Conservation (phyloP, 2,888 invertebrate genomes). For the Gastracanthus pulcherrimus region DNA sequence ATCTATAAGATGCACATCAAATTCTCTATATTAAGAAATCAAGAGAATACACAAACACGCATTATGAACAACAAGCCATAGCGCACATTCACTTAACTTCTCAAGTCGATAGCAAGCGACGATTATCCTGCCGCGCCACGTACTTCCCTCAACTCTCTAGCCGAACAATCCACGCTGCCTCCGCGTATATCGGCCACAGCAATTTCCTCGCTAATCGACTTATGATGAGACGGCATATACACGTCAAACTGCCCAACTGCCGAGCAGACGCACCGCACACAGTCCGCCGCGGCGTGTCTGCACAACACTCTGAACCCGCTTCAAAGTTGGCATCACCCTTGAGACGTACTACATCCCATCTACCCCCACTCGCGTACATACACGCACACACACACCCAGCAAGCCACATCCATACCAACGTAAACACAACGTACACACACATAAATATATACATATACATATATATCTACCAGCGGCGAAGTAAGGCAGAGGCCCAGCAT, state of each 20-base stretch:
- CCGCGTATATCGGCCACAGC: neutral
- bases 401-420: too few relatives aligned
- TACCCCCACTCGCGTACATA: neutral
- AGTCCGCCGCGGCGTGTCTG: neutral
- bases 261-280: neutral
- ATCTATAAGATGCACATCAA: too few relatives aligned
- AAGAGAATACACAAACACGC: too few relatives aligned
- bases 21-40: too few relatives aligned
- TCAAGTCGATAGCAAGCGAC: neutral
- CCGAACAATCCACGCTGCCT: neutral
- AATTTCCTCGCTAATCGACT: conserved; percentile 11
- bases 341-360: neutral
- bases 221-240: neutral
- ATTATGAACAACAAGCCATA: neutral
- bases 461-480: neutral
- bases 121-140: neutral
- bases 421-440: neutral
- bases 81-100: neutral
- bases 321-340: neutral
- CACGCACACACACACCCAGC: too few relatives aligned
- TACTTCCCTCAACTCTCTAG: neutral
- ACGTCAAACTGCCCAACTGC: conserved; percentile 3
- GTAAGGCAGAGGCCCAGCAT: neutral
- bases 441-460: neutral
- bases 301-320: neutral